These are phyloP conservation scores for Pygocentrus nattereri DNA, from an alignment of 2,797 vertebrate species.

Conservation along the genomic window DNA sequence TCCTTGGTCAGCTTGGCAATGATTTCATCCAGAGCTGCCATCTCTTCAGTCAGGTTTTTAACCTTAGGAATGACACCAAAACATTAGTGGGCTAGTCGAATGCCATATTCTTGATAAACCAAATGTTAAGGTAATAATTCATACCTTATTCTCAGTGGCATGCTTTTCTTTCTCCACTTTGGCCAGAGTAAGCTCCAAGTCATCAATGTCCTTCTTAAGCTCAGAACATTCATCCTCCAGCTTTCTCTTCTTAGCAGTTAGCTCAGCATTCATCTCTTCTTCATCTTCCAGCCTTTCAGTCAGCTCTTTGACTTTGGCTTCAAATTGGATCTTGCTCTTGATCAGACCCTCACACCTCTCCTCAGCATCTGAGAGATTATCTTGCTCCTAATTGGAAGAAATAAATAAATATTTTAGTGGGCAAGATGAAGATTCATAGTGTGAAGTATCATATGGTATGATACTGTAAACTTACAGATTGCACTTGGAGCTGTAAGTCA, in stretches of 20 bases:
- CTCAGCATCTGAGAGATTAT: slow-evolving; percentile 80
- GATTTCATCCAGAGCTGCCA: slow-evolving; percentile 81
- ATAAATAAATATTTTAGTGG: no score
- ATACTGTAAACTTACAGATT: slow-evolving; percentile 62
- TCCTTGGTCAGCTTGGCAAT: slow-evolving; percentile 83
- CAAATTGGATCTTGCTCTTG: slow-evolving; percentile 86
- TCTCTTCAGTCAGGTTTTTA: slow-evolving; percentile 86
- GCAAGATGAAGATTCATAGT: no score
- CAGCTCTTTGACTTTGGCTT: slow-evolving; percentile 86
- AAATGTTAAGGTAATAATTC: neutral
- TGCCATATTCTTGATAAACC: neutral
- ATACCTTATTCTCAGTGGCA: slow-evolving; percentile 86
- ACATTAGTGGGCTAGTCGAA: neutral
- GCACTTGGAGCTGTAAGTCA: slow-evolving; percentile 73
- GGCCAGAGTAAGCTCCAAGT: slow-evolving; percentile 81
- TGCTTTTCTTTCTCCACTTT: slow-evolving; percentile 89
- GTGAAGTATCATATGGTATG: no score
- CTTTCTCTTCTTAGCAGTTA: slow-evolving; percentile 84
- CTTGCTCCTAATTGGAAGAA: slow-evolving; percentile 86
- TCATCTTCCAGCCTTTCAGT: slow-evolving; percentile 84
- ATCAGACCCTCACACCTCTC: slow-evolving; percentile 86
- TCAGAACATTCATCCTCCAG: slow-evolving; percentile 85
- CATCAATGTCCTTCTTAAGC: slow-evolving; percentile 86
- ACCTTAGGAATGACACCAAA: slow-evolving; percentile 67
- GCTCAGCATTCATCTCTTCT: slow-evolving; percentile 85